phyloP scores from a whole-genome alignment of 1,140 invertebrate species.

The Hermetia illucens region DNA sequence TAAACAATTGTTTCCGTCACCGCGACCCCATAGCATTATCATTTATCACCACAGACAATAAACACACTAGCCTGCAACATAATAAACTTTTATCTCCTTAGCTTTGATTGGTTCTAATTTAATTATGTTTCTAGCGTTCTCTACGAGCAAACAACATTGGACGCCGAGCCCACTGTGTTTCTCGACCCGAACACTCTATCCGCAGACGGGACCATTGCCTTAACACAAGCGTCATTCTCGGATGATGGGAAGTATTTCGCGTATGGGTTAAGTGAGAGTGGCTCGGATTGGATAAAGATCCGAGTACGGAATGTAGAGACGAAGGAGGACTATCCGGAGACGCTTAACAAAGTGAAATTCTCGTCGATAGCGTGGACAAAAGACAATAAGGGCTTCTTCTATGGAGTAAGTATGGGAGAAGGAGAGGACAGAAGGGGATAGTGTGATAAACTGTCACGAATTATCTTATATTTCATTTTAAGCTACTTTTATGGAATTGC shows the following conservation, averaged over 20 bases:
- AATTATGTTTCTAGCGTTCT: conserved; percentile 53
- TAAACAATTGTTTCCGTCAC: no score
- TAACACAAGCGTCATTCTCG: conserved; percentile 68
- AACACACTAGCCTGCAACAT: no score
- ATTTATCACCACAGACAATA: no score
- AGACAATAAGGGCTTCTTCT: conserved; percentile 91
- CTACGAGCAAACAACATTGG: conserved; percentile 75
- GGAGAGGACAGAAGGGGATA: no score
- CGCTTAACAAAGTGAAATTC: conserved; percentile 84
- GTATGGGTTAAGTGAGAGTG: conserved; percentile 81
- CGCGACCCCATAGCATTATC: no score
- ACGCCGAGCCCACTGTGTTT: conserved; percentile 69
- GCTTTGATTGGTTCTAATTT: neutral
- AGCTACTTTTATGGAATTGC: no score
- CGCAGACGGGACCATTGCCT: conserved; percentile 82
- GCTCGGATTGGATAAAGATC: conserved; percentile 92
- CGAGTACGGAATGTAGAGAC: conserved; percentile 65
- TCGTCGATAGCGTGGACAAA: conserved; percentile 86
- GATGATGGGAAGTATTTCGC: conserved; percentile 83
- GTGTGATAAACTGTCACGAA: no score
- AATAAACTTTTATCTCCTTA: neutral
- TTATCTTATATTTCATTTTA: no score
- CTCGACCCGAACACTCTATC: conserved; percentile 90
- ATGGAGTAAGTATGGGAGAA: conserved; percentile 55
- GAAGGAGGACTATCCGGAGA: conserved; percentile 75